Evolutionary conservation across 2,113 vertebrate species (phyloP), one percentile per base, ranked within the genome.

Genomic region (Platysteira castanea): DNA sequence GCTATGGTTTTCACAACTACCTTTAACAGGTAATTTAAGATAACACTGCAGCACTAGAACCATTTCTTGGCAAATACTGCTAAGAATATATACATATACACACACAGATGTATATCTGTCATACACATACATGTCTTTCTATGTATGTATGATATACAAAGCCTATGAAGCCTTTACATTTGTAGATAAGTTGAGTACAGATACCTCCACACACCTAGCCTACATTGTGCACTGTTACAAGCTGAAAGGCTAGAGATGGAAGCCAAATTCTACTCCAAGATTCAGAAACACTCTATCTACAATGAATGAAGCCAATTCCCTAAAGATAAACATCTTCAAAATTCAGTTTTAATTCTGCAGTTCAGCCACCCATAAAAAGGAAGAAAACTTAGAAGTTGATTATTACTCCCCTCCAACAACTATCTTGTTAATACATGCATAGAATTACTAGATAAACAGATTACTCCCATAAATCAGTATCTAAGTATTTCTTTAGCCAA

Each of bases 81-180:
- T 46, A 44, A 68, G 47, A 26, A 84, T 61, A 67, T 41, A 59
- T 4, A 33, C 17, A 15, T 7, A 30, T 16, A 39, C 9, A 15
- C 4, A 23, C 4, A 39, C 9, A 31, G 1, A 54, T 4, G 31
- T 1, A 31, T 21, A 4, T 27, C 5, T 16, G 5, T 24, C 19
- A 31, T 10, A 59, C 6, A 67, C 33, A 53, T n/a, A n/a, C 24
- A 50, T 4, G 1, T 47, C 39, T 60, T 79, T 52, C 21, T 41
- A 12, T 3, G 13, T 47, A 42, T 33, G 6, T 39, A 42, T 42
- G 21, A 54, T n/a, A 57, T 11, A 79, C 18, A 79, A 91, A 84
- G 11, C 23, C 59, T n/a, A 8, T 39, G 57, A 82, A 83, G 15
- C 16, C 52, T 69, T 44, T 53, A 10, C 30, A 68, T 68, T 50